Conservation (phyloP, 2,888 invertebrate genomes). For the Diachrysia chrysitis region DNA sequence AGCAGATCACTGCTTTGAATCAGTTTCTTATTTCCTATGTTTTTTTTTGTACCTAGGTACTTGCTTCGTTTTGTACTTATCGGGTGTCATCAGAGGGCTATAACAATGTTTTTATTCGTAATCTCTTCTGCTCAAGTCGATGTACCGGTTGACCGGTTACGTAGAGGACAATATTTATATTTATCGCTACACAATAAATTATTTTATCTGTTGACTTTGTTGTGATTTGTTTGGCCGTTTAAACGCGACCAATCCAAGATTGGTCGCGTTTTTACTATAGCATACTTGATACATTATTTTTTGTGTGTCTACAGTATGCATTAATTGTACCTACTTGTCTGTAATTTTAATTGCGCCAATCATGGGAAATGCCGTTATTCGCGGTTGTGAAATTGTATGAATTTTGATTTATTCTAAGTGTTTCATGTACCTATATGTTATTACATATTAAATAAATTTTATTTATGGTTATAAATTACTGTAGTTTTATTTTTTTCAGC, state of each 20-base stretch:
- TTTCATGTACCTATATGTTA: conserved; percentile 26
- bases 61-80: not conserved
- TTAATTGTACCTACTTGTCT: not conserved
- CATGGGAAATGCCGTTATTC: conserved; percentile 25
- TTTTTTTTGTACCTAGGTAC: not conserved
- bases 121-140: not conserved
- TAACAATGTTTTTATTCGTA: not conserved
- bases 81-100: not conserved
- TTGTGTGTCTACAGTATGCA: not conserved
- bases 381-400: conserved; percentile 17
- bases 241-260: too few species aligned
- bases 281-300: not conserved
- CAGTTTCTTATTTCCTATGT: not conserved
- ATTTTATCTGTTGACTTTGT: not conserved
- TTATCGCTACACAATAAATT: not conserved
- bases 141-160: not conserved
- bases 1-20: not conserved
- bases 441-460: conserved; percentile 27
- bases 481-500: conserved; percentile 23
- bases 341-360: conserved; percentile 8
- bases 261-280: not conserved
- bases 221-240: conserved; percentile 2
- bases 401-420: conserved; percentile 35
- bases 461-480: conserved; percentile 12
- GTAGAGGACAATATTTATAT: not conserved